These are phyloP conservation scores for Zeugodacus cucurbitae DNA, from an alignment of 1,140 invertebrate species.

Conservation along the genomic window DNA sequence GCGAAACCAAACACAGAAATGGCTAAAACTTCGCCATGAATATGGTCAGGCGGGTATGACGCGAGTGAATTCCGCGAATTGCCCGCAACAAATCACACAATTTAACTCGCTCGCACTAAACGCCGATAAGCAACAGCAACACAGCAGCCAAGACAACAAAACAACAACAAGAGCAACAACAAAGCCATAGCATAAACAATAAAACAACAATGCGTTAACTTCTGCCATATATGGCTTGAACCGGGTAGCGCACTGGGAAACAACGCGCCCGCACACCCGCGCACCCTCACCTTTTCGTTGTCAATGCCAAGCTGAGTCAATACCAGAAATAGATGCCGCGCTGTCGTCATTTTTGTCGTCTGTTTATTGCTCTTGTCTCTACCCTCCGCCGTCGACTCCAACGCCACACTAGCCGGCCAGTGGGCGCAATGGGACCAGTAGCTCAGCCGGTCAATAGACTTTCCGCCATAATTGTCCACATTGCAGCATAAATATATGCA, in stretches of 20 bases:
- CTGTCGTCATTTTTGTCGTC: constrained; percentile 19
- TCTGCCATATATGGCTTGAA: constrained; percentile 21
- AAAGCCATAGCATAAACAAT: background rate
- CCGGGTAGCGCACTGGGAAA: constrained; percentile 1
- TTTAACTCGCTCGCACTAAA: constrained; percentile 36
- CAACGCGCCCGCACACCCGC: background rate
- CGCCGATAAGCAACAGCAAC: constrained; percentile 6
- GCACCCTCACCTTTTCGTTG: background rate
- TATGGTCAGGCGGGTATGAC: background rate
- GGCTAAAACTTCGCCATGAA: constrained; percentile 13
- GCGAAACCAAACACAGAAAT: constrained; percentile 22
- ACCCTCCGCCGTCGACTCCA: background rate
- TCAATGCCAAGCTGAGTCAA: constrained; percentile 31
- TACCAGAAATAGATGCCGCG: constrained; percentile 30
- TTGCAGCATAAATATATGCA: background rate
- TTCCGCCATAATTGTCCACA: background rate
- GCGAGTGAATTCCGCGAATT: constrained; percentile 15
- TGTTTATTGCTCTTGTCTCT: background rate
- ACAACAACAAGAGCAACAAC: background rate
- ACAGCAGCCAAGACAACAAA: background rate
- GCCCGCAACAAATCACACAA: constrained; percentile 26
- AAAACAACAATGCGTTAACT: background rate
- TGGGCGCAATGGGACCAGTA: constrained; percentile 34
- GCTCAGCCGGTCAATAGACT: constrained; percentile 35
- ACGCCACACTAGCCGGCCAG: background rate